phyloP scores from a whole-genome alignment of 2,888 invertebrate genomes.

The Zaprionus bogoriensis region DNA sequence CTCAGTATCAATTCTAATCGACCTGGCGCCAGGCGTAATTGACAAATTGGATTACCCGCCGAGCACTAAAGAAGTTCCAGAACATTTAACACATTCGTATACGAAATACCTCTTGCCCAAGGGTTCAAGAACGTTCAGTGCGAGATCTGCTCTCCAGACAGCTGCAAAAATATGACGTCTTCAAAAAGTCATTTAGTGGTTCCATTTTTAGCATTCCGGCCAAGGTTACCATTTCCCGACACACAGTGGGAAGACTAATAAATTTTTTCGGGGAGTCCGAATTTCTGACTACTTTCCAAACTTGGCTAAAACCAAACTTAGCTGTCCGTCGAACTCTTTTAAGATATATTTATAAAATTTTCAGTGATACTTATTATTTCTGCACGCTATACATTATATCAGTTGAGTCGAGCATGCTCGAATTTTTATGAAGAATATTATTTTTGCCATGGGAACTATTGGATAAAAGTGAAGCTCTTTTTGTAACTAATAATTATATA shows the following conservation, averaged over 20 bases:
- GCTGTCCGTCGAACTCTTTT: no score
- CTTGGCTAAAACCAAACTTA: slow-evolving; percentile 55
- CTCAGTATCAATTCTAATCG: slow-evolving; percentile 52
- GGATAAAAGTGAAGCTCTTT: no score
- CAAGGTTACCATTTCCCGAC: slow-evolving; percentile 62
- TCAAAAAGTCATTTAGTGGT: slow-evolving; percentile 30
- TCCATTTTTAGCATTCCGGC: slow-evolving; percentile 43
- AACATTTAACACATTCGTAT: slow-evolving; percentile 51
- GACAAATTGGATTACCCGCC: slow-evolving; percentile 26
- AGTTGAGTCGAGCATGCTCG: no score
- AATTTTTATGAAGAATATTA: no score
- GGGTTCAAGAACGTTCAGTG: slow-evolving; percentile 62
- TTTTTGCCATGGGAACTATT: no score
- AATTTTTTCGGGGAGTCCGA: slow-evolving; percentile 1
- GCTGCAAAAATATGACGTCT: slow-evolving; percentile 40
- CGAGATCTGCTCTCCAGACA: slow-evolving; percentile 8
- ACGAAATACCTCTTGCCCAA: neutral
- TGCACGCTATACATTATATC: no score
- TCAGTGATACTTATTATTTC: no score
- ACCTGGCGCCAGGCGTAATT: slow-evolving; percentile 50
- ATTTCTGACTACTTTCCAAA: slow-evolving; percentile 54
- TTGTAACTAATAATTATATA: no score
- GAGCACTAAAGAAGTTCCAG: slow-evolving; percentile 40
- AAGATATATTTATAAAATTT: no score
- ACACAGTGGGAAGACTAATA: slow-evolving; percentile 25